Base-by-base conservation (phyloP, 2,888 invertebrate genomes). In the Thera britannica region DNA sequence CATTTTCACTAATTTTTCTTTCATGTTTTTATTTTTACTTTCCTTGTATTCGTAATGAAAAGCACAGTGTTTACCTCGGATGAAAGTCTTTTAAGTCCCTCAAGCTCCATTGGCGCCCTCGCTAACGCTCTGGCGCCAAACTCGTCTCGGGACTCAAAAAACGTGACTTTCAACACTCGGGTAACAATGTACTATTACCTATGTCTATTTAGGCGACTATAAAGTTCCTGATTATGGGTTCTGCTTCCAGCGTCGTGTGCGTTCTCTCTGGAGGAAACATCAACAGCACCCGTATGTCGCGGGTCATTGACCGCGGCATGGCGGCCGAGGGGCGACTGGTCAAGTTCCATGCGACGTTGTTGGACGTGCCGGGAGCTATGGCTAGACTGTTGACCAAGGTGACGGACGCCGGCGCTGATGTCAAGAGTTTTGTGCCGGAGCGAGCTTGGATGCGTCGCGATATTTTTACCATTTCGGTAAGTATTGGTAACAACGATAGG, bases 341-440 rank as follows among this genome's bases (percentile, higher is more conserved):
- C 48, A 80, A 78, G 79, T 83, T 85, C 72, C 77, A 75, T 58
- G 80, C 77, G 9, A 95, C 96, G 7, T 95, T 97, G 23, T 96
- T 96, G 68, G 97, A 98, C 87, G 93, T 96, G 75, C 97, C 97
- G 0, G 97, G 97, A 12, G 97, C 97, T 11, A 96, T 98, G 73
- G 95, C 97, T n/a, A 97, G 97, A 75, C 91, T 98, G 4, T 96
- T 97, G 69, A 94, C 94, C 76, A 85, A 96, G 60, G 90, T 98
- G 48, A 95, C 95, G 1, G 94, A 95, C 9, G 89, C 96, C 60
- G 97, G 97, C 0, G 97, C 97, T 0, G 96, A 96, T 54, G 97
- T 98, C 73, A 98, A 98, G 89, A 98, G 98, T 83, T 97, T 98
- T 61, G 96, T 97, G 87, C 98, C 98, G 81, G 98, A 98, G 83